Evolutionary conservation across 2,797 vertebrate genomes (phyloP), one percentile per base, ranked within the genome.

Genomic region (Pempheris klunzingeri): DNA sequence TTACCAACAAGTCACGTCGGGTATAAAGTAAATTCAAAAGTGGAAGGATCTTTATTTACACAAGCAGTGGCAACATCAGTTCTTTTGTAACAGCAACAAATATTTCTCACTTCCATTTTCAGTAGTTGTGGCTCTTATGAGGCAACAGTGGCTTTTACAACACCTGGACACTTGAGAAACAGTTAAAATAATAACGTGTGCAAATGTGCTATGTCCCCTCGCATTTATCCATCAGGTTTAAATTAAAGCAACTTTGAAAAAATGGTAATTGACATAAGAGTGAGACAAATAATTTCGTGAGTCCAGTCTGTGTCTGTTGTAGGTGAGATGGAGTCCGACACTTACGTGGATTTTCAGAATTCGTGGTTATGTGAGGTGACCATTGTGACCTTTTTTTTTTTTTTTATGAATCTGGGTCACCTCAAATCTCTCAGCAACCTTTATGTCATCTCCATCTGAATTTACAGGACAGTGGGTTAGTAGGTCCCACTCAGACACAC

Each of bases 71-170:
- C 71, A 54, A 83, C 75, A 62, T 59, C 43, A 15, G 0, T 50
- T 79, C 39, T 78, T 32, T 26, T 65, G 52, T 3, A 80, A 82
- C 5, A n/a, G n/a, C 38, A 24, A 22, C 32, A 76, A 9, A 24
- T 52, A 15, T 50, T 68, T 74, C 54, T 82, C 68, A 87, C 80
- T 84, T 87, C 81, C 75, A 62, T 79, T 88, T 83, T 71, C 46
- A 71, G 34, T 4, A 41, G 13, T 44, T 18, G 38, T 54, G 34
- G 10, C 5, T 63, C 69, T 52, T n/a, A 7, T 82, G 50, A 71
- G 15, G 38, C 60, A 89, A 71, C 67, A 10, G 54, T 5, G 8
- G 54, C 11, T 53, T 83, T 78, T 69, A 44, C 76, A 57, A 71
- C 69, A 65, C 9, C 22, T 24, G 11, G 15, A 0, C 10, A 4